Conservation (phyloP, 2,888 invertebrate genomes). For the Xiphydria camelus region DNA sequence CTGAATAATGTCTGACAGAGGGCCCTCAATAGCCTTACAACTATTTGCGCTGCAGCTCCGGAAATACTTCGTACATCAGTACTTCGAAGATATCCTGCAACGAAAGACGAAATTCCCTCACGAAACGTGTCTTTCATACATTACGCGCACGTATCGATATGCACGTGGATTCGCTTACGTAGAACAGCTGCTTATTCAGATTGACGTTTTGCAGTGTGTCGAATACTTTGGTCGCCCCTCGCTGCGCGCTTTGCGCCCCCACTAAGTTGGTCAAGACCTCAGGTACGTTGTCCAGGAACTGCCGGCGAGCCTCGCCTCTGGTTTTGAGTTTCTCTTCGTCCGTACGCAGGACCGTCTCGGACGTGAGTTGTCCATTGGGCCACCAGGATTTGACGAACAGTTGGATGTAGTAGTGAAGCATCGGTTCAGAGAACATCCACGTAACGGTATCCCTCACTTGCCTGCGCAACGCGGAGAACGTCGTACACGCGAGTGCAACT, state of each 20-base stretch:
- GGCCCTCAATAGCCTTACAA: too few relatives aligned
- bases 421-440: slow-evolving; percentile 87
- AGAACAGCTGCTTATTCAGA: slow-evolving; percentile 88
- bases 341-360: slow-evolving; percentile 60
- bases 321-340: slow-evolving; percentile 70
- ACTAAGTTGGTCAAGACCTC: slow-evolving; percentile 82
- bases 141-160: too few relatives aligned
- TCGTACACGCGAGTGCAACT: slow-evolving; percentile 57
- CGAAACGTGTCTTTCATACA: too few relatives aligned
- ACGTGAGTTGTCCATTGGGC: slow-evolving; percentile 80
- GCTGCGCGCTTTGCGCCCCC: slow-evolving; percentile 81
- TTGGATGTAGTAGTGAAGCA: slow-evolving; percentile 86
- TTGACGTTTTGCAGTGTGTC: slow-evolving; percentile 81
- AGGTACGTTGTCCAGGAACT: slow-evolving; percentile 73
- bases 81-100: slow-evolving; percentile 62
- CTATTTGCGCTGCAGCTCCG: slow-evolving; percentile 54
- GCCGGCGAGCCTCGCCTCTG: slow-evolving; percentile 69
- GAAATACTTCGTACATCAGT: slow-evolving; percentile 61
- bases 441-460: slow-evolving; percentile 86
- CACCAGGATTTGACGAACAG: slow-evolving; percentile 85
- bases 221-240: slow-evolving; percentile 85
- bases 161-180: too few relatives aligned
- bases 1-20: too few relatives aligned
- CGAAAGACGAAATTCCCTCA: slow-evolving; percentile 13
- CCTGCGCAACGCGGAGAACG: slow-evolving; percentile 57